These are phyloP conservation scores for Pteropus rufus DNA, from an alignment of 2,797 vertebrate species.

Conservation along the genomic window DNA sequence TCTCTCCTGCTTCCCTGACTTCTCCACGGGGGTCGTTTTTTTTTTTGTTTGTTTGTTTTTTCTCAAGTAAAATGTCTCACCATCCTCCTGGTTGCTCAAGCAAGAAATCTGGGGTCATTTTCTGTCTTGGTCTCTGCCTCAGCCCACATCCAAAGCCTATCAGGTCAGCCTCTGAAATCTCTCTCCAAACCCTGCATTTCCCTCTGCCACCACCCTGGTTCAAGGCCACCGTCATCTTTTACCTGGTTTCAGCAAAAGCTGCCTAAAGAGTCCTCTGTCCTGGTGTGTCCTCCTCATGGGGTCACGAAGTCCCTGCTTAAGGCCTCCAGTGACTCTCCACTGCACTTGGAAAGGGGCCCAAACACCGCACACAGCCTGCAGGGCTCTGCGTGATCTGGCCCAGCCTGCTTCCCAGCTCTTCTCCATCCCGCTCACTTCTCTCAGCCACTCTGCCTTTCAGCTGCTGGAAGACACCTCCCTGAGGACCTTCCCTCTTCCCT, in stretches of 20 bases:
- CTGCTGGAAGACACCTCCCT: background rate
- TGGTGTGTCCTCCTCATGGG: background rate
- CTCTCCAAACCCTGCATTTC: background rate
- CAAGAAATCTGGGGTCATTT: background rate
- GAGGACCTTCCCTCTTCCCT: background rate
- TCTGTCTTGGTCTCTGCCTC: background rate
- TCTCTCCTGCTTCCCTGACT: background rate
- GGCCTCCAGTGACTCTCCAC: background rate
- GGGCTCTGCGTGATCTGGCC: background rate
- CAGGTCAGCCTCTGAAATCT: background rate
- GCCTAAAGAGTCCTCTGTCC: background rate
- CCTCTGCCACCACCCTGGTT: background rate
- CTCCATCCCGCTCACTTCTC: accelerated
- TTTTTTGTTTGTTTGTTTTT: no score
- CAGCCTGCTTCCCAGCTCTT: background rate
- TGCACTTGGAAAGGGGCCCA: background rate
- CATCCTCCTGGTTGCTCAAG: background rate
- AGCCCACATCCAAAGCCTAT: background rate
- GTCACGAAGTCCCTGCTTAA: background rate
- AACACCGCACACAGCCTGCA: accelerated
- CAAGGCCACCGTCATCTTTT: accelerated
- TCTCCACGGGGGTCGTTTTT: background rate
- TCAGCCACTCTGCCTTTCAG: accelerated
- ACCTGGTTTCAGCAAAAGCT: background rate
- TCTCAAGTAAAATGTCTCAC: background rate